Evolutionary conservation across 2,797 vertebrate genomes (phyloP).

Genomic region (Varecia variegata): DNA sequence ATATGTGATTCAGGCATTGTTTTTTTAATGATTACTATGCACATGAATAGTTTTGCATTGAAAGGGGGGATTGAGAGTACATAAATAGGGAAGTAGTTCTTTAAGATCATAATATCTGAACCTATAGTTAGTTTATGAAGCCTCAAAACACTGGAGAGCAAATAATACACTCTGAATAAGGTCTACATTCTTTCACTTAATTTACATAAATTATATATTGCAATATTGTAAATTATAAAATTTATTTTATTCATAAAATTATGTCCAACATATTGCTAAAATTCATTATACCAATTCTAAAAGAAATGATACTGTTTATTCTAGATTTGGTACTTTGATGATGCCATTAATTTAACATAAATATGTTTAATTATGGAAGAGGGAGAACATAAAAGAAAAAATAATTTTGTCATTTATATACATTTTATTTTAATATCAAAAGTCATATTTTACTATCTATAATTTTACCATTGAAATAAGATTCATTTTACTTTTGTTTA

Average conservation of each 20-base stretch:
- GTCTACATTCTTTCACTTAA: background rate
- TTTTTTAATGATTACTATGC: background rate
- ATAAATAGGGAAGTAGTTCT: background rate
- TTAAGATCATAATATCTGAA: background rate
- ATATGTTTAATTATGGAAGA: background rate
- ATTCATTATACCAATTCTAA: background rate
- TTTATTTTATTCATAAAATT: background rate
- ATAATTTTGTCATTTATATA: background rate
- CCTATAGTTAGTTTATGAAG: background rate
- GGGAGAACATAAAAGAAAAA: background rate
- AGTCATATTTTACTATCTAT: background rate
- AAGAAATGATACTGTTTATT: background rate
- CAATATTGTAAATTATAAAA: background rate
- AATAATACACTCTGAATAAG: background rate
- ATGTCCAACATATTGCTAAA: background rate
- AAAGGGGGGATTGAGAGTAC: background rate
- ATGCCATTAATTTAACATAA: background rate
- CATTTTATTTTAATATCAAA: background rate
- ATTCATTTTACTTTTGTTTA: background rate
- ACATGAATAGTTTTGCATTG: background rate
- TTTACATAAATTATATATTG: background rate
- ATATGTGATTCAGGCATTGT: background rate
- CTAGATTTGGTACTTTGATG: background rate
- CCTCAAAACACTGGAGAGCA: background rate
- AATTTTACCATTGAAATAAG: background rate